Conservation (phyloP, 2,888 invertebrate genomes). For the Embidobia sp. region DNA sequence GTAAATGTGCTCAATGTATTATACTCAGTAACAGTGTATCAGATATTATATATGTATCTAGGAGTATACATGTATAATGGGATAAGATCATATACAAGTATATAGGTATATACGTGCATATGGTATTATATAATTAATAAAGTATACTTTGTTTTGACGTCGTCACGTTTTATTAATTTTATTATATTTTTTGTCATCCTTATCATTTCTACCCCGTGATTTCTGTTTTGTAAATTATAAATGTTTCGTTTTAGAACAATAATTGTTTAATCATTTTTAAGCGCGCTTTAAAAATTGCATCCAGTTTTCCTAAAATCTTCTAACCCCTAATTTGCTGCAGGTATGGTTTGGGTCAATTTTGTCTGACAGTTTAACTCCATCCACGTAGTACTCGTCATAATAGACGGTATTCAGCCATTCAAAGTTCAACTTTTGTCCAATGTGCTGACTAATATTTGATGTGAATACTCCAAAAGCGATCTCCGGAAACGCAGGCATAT, state of each 20-base stretch:
- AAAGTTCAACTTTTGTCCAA: neutral
- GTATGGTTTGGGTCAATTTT: neutral
- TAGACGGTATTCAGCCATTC: neutral
- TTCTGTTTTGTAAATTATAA: too few species aligned
- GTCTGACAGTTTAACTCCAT: neutral
- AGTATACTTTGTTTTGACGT: too few species aligned
- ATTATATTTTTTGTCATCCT: too few species aligned
- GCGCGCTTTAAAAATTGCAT: too few species aligned
- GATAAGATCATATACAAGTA: too few species aligned
- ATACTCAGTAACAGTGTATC: conserved; percentile 67
- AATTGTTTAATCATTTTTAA: too few species aligned
- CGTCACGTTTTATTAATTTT: too few species aligned
- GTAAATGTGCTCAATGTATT: conserved; percentile 71
- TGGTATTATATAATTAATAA: too few species aligned
- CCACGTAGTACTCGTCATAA: neutral
- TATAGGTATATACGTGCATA: too few species aligned
- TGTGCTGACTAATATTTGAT: conserved; percentile 1
- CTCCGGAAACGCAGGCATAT: neutral
- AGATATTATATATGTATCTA: conserved; percentile 61
- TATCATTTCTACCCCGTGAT: too few species aligned
- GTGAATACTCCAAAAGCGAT: neutral
- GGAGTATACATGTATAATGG: conserved; percentile 12
- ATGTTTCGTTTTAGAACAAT: too few species aligned
- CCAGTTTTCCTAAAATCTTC: neutral
- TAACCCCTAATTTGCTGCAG: neutral